Conservation (phyloP, 2,797 vertebrate species). For the Pipistrellus pipistrellus region DNA sequence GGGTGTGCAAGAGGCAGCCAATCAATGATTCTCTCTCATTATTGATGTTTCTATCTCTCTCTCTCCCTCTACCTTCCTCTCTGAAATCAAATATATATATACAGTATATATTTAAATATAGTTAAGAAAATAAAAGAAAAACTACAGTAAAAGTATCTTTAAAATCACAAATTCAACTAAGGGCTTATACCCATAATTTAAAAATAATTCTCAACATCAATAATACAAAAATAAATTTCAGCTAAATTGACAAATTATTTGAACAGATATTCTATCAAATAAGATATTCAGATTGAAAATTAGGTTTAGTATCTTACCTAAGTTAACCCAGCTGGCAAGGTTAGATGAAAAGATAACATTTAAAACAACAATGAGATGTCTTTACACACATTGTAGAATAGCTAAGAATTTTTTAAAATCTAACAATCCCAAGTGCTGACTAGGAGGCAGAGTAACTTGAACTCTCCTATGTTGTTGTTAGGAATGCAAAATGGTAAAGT, state of each 20-base stretch:
- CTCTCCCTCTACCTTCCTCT: too few relatives aligned
- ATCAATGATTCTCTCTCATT: too few relatives aligned
- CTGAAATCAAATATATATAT: too few relatives aligned
- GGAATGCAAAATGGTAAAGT: neutral
- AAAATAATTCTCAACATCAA: constrained; percentile 6
- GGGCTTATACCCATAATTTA: neutral
- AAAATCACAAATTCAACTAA: neutral
- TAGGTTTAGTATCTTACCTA: neutral
- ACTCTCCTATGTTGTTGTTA: neutral
- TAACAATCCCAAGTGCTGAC: neutral
- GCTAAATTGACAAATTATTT: neutral
- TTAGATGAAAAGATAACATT: neutral
- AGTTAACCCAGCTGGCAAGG: too few relatives aligned
- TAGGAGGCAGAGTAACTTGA: neutral
- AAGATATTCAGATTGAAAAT: neutral
- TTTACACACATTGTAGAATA: neutral
- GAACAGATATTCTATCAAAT: neutral
- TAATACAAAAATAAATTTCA: neutral
- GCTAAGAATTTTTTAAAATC: neutral
- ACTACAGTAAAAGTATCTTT: neutral
- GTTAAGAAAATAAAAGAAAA: neutral
- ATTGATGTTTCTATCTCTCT: too few relatives aligned
- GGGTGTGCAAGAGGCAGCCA: too few relatives aligned
- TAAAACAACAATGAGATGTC: neutral
- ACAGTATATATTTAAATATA: too few relatives aligned